Evolutionary conservation across 2,888 invertebrate species (phyloP), one percentile per base, ranked within the genome.

Genomic region (Catocala sponsa): DNA sequence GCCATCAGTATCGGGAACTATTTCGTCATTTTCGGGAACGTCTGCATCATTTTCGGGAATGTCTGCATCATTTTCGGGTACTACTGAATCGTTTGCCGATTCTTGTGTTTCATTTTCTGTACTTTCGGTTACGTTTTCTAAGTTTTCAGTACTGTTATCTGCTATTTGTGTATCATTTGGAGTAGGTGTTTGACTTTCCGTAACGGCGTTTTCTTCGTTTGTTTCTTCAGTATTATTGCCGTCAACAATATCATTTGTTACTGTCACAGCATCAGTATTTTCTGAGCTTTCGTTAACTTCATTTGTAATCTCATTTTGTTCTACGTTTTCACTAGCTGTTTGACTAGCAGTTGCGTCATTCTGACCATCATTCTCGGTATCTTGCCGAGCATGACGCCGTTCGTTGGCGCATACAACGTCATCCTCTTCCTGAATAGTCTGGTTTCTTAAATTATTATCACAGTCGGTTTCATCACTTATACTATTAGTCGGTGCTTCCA

Each of bases 391-490:
- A 58, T 66, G 67, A 58, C 48, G 74, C 54, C 57, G 67, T 66
- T 90, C 90, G 67, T 90, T 90, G 53, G 91, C 92, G 80, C 93
- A 92, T 2, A 92, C 92, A 43, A 93, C 95, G 79, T 95, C 95
- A 72, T 95, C 95, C 53, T 95, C 94, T 66, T 93, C 94, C 6
- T 61, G 68, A 65, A 69, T 75, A 56, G 81, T 79, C 72, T 88
- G 90, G 78, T 86, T 83, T 76, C 92, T 91, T 91, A 93, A 86
- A 91, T 89, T 91, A 91, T 80, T 92, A 94, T 94, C 94, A 94
- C 94, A 94, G 93, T 91, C 89, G 65, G 80, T 89, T 89, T 84
- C 87, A 86, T 85, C 87, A 88, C 91, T 92, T 90, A 90, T 83
- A 84, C 90, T 91, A 91, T 83, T 83, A 76, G 84, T 76, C 66